Evolutionary conservation across 2,113 vertebrate genomes (phyloP), one percentile per base, ranked within the genome.

Genomic region (Oenanthe oenanthe): DNA sequence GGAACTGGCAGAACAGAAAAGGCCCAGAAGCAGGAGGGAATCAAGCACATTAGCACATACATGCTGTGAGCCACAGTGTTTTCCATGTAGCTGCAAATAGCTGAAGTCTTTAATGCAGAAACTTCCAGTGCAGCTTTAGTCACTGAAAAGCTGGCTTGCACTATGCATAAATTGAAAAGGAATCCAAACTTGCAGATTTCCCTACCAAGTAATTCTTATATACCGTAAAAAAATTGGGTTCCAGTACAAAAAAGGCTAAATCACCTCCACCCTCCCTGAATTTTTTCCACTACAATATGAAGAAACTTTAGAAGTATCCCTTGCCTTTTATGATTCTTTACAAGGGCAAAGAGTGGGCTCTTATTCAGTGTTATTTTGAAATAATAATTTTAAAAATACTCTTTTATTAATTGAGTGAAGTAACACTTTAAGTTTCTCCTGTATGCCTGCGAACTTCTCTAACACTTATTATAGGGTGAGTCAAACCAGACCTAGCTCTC

Each of bases 1-100:
- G 47, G 56, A 93, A 34, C 81, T 80, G 79, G 85, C 38, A 88
- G 71, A 88, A 70, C 86, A 93, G 88, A 93, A 86, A 88, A 93
- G 48, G 60, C 76, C 75, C 90, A 70, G 79, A 85, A 94, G 36
- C 45, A 57, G 82, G 58, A 90, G 79, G 13, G 29, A 79, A 84
- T 60, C 47, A 36, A 92, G 65, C 88, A 78, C 48, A 92, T 83
- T 73, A 73, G 70, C 72, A 47, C 56, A 24, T 86, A 74, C 68
- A 71, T 43, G 70, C 61, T 17, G 5, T 25, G 40, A 93, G 47
- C 71, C 26, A 16, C 74, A 66, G 32, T 8, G 38, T 78, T 93
- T 92, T 93, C 73, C 68, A 77, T 28, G 60, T 20, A 90, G 56
- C 63, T 88, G 82, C 38, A 90, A 88, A 65, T 83, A 65, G 36